Evolutionary conservation across 2,113 vertebrate species (phyloP), one percentile per base, ranked within the genome.

Genomic region (Oreochromis tanganicae): DNA sequence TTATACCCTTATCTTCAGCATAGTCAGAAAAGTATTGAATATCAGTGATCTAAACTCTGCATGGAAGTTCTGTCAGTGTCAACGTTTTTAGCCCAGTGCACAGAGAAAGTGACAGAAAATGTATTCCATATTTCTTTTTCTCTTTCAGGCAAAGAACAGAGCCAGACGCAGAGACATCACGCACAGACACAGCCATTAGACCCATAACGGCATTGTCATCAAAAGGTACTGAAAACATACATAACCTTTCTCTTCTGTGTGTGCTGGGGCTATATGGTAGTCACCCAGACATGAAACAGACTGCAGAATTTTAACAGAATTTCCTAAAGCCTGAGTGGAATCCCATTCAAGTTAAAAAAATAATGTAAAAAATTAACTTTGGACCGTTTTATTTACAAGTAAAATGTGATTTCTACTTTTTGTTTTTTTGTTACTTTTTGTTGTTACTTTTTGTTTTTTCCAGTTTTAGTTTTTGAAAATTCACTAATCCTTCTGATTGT

Each of bases 21-120:
- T 1, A n/a, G 61, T 13, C n/a, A 66, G 10, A 66, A 66, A n/a
- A 66, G 2, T 21, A 21, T 21, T 38, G 61, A 38, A 21, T 38
- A 21, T 38, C 34, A 38, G 29, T 73, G 68, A 80, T 66, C 43
- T 80, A 38, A 85, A 71, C 32, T 55, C 52, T 50, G 46, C 36
- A 48, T 84, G 82, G 50, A 73, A 21, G 85, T 68, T 75, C 43
- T 63, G 80, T 87, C 63, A 87, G 85, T 85, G 54, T 52, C 79
- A 29, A 80, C 5, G 12, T 73, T 38, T 75, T 85, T 52, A 80
- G 84, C 57, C 29, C 55, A 87, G 84, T 66, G 79, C 84, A 88
- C 71, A 90, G 13, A 85, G 17, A 84, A 80, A 88, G 85, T 82
- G 89, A 48, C 46, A 82, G 24, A 80, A 66, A 82, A 79, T 46